Conservation (phyloP, 2,888 invertebrate genomes). For the Leptinotarsa juncta region DNA sequence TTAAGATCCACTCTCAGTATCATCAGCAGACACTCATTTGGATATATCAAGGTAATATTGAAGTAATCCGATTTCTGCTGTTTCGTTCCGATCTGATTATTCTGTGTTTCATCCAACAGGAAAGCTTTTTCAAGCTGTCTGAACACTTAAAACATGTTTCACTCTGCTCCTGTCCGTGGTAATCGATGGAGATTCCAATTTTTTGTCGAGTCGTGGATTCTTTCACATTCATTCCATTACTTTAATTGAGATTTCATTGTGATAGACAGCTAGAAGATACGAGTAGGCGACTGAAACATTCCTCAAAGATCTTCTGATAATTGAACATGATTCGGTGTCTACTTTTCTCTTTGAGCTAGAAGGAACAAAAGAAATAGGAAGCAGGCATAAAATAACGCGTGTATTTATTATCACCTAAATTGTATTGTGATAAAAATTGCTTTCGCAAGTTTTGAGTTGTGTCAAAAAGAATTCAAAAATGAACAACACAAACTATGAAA, state of each 20-base stretch:
- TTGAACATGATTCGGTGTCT: neutral
- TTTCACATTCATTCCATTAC: neutral
- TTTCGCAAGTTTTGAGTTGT: no score
- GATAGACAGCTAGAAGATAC: neutral
- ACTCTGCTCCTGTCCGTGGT: neutral
- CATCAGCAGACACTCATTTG: no score
- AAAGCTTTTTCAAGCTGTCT: conserved; percentile 15
- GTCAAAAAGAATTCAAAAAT: no score
- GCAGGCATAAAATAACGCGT: no score
- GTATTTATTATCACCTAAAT: no score
- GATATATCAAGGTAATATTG: no score
- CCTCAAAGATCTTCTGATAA: neutral
- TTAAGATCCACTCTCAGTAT: no score
- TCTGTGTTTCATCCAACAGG: neutral
- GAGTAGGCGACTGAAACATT: neutral
- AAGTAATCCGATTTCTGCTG: no score
- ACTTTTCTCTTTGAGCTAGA: no score
- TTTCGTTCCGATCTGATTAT: neutral
- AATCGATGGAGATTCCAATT: neutral
- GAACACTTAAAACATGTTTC: neutral
- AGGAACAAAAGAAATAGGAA: no score
- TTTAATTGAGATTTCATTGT: neutral
- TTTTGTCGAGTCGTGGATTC: neutral
- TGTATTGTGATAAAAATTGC: no score
- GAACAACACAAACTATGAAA: no score